These are phyloP conservation scores for Parnassius orleans DNA, from an alignment of 2,888 invertebrate genomes.

Conservation along the genomic window DNA sequence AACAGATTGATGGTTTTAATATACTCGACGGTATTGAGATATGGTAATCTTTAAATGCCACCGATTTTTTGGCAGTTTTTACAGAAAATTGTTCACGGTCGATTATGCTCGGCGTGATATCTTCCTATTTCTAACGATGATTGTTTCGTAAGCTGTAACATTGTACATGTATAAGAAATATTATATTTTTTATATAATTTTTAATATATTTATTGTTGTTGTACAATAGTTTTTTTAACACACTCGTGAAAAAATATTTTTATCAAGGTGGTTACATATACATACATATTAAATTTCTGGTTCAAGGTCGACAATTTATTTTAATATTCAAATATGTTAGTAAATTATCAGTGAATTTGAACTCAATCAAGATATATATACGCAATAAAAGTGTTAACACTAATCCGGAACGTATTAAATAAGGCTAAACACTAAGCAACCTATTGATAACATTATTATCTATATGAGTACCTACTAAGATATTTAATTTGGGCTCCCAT, in stretches of 20 bases:
- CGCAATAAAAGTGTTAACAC: slow-evolving; percentile 54
- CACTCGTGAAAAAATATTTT: too few species aligned
- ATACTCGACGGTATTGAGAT: slow-evolving; percentile 36
- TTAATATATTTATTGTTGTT: too few species aligned
- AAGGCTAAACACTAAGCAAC: slow-evolving; percentile 28
- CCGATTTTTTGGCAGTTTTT: slow-evolving; percentile 3
- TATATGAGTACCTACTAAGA: slow-evolving; percentile 11
- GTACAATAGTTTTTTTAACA: too few species aligned
- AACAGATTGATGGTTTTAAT: slow-evolving; percentile 61
- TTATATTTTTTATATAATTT: too few species aligned
- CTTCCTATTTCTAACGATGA: too few species aligned
- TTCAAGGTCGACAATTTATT: background rate
- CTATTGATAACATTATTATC: slow-evolving; percentile 23
- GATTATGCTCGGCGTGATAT: background rate
- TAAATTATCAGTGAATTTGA: slow-evolving; percentile 24
- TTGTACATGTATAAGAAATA: too few species aligned
- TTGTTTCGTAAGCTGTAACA: too few species aligned
- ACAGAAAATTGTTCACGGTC: background rate
- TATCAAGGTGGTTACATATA: too few species aligned
- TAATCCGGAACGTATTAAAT: slow-evolving; percentile 52
- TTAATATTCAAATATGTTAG: background rate
- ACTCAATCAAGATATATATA: slow-evolving; percentile 62
- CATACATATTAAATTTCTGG: background rate
- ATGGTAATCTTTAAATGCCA: slow-evolving; percentile 15
- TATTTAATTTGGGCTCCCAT: slow-evolving; percentile 20